phyloP scores from a whole-genome alignment of 2,888 invertebrate species.

The Xestia c-nigrum region DNA sequence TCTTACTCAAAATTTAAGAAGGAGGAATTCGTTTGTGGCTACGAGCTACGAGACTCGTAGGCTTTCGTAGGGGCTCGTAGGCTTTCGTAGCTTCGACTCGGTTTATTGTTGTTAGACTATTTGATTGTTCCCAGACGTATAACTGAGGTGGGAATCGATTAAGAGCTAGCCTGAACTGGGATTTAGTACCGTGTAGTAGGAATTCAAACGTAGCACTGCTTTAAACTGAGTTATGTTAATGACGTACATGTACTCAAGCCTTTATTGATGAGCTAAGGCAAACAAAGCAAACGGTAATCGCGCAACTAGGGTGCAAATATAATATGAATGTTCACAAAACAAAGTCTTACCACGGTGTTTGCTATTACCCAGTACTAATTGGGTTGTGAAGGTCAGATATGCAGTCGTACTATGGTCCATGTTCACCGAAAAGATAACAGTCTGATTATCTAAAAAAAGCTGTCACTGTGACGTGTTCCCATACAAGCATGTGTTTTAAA shows the following conservation, averaged over 20 bases:
- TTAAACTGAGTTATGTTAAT: constrained; percentile 34
- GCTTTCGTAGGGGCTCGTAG: constrained; percentile 3
- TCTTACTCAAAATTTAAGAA: constrained; percentile 13
- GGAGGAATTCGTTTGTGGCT: constrained; percentile 15
- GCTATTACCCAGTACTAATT: background rate
- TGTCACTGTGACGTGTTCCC: too few species aligned
- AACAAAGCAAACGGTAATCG: constrained; percentile 47
- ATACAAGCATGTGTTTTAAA: too few species aligned
- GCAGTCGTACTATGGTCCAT: background rate
- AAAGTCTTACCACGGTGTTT: background rate
- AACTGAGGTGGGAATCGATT: constrained; percentile 37
- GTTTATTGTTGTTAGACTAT: constrained; percentile 27
- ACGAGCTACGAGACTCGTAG: constrained; percentile 20
- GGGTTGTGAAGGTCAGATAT: background rate
- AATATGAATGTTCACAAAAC: constrained; percentile 1
- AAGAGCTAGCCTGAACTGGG: constrained; percentile 17
- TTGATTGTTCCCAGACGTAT: constrained; percentile 39
- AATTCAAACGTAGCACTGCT: constrained; percentile 24
- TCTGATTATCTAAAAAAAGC: too few species aligned
- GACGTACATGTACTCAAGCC: constrained; percentile 35
- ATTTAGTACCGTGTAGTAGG: constrained; percentile 24
- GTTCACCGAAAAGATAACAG: too few species aligned
- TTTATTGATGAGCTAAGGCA: constrained; percentile 44
- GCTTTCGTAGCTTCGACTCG: constrained; percentile 25
- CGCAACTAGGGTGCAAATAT: constrained; percentile 17